Evolutionary conservation across 2,113 vertebrate genomes (phyloP), one percentile per base, ranked within the genome.

Genomic region (Ondatra zibethicus): DNA sequence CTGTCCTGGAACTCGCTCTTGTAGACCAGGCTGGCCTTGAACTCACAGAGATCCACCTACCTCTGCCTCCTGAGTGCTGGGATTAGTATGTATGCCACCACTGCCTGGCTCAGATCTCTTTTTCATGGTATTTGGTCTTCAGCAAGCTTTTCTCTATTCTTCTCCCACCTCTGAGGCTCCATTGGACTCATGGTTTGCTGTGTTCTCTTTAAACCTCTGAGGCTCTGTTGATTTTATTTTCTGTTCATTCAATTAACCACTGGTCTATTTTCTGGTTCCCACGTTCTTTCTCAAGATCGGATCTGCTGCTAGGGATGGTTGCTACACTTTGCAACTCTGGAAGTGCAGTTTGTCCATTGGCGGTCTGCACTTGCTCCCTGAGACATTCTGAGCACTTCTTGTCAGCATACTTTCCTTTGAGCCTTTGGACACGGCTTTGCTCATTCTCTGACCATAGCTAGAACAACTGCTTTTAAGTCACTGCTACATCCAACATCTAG

Each of bases 321-420:
- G n/a, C 19, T 91, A 9, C 29, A 23, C 10, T 52, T 58, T 36
- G 63, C 36, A 80, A 36, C 31, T 68, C 65, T 55, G 78, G 52
- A 72, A 70, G 86, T 50, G 86, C 58, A 14, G 19, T 33, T 78
- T 89, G 39, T 42, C 52, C 45, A 66, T 23, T 52, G 45, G 58
- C 16, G 13, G 61, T 90, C 87, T 52, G 5, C 52, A 33, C 25
- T 91, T 95, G 11, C n/a, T 80, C 58, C 8, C 16, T 33, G 76
- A 61, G 33, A 61, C 11, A 70, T 11, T 86, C 82, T 19, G 52
- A 61, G 80, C 80, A 90, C 16, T 82, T 55, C 58, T 82, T 87
- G 36, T 82, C 68, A 88, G n/a, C 13, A 29, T 61, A 73, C 42
- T 76, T 95, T 89, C 72, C 70, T 92, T 89, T 76, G 77, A 87